Evolutionary conservation across 1,140 invertebrate genomes (phyloP).

Genomic region (Limonius californicus): DNA sequence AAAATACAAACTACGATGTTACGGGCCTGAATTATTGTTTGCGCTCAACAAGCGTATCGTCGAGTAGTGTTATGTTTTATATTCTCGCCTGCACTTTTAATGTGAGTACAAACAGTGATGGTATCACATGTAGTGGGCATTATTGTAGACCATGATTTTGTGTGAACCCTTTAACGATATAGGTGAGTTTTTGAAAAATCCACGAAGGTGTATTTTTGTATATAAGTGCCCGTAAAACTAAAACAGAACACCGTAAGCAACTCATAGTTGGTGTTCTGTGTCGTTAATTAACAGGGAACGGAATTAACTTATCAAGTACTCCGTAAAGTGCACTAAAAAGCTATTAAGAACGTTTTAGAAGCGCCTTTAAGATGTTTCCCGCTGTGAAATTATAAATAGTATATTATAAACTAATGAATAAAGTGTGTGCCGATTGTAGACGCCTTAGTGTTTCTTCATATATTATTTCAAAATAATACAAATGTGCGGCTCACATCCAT

Average conservation of each 20-base stretch:
- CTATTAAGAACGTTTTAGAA: not conserved
- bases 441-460: no score
- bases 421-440: not conserved
- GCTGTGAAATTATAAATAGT: not conserved
- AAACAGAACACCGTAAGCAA: not conserved
- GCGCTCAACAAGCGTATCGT: conserved; percentile 42
- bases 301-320: not conserved
- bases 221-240: not conserved
- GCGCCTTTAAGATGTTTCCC: no score
- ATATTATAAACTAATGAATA: not conserved
- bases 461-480: no score
- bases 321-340: not conserved
- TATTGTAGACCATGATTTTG: conserved; percentile 17
- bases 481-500: not conserved
- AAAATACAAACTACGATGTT: conserved; percentile 17
- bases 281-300: not conserved
- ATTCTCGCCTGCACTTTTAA: conserved; percentile 2
- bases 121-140: not conserved
- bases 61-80: conserved; percentile 3
- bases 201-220: no score
- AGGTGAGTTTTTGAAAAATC: conserved; percentile 38
- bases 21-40: conserved; percentile 44
- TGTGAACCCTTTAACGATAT: conserved; percentile 36
- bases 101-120: conserved; percentile 28
- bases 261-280: not conserved